Conservation (phyloP, 2,888 invertebrate genomes). For the Lasioglossum figueresi region DNA sequence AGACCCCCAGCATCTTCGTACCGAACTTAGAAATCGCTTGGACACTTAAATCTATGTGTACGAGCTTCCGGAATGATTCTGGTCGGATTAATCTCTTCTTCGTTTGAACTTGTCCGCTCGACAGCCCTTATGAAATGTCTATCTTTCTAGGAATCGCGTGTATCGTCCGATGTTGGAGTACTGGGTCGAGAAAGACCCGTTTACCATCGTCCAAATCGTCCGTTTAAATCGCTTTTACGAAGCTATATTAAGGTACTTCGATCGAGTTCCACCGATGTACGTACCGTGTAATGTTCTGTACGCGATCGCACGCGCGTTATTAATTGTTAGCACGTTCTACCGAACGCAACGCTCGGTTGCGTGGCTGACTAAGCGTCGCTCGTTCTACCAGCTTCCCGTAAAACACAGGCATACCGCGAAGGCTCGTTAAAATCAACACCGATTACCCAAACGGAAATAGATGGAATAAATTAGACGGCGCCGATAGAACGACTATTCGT, state of each 20-base stretch:
- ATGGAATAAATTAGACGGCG: background rate
- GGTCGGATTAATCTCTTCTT: background rate
- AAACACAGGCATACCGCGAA: background rate
- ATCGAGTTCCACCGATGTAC: background rate
- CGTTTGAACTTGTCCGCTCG: too few relatives aligned
- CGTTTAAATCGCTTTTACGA: background rate
- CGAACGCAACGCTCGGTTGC: constrained; percentile 1
- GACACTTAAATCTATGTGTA: constrained; percentile 3
- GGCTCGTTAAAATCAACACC: background rate
- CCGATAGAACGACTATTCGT: background rate
- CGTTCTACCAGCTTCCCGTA: background rate
- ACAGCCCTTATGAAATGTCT: too few relatives aligned
- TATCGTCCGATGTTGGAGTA: background rate
- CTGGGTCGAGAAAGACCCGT: background rate
- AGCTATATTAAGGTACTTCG: background rate
- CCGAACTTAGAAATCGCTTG: background rate
- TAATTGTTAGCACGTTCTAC: background rate
- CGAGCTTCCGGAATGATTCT: background rate
- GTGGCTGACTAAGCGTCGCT: background rate
- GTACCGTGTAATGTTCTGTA: background rate
- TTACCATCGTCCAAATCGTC: background rate
- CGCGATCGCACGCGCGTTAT: background rate
- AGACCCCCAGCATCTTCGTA: background rate
- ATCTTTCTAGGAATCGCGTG: too few relatives aligned
- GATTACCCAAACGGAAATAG: background rate